Evolutionary conservation across 2,113 vertebrate species (phyloP), one percentile per base, ranked within the genome.

Genomic region (Eira barbara): DNA sequence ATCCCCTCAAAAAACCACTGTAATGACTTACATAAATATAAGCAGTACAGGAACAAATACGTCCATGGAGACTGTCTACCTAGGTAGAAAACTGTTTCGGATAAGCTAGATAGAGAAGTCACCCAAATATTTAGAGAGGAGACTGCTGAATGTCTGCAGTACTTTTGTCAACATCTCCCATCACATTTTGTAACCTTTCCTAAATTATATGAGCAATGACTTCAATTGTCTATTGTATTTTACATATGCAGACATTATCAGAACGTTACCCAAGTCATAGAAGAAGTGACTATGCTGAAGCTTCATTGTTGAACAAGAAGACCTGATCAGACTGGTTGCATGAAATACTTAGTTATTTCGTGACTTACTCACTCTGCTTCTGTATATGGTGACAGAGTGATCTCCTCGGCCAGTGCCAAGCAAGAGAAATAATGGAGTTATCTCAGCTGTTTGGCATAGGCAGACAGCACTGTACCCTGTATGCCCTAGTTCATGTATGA

Each of bases 381-480:
- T 11, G 17, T 45, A 7, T 7, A 34, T 45, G 39, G 47, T 57
- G 39, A 25, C 9, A 39, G 63, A 34, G 42, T 47, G 45, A 11
- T 39, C 36, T 34, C 25, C 15, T 18, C 0, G 42, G 12, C 63
- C 45, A 29, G 3, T 1, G 2, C 6, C 57, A 69, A 89, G 10
- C 42, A 34, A 79, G 42, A 11, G 23, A 86, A 29, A 7, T 36
- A 4, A 65, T 6, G 27, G 3, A 13, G 13, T 49, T 59, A 17
- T 17, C 34, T 67, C 9, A 11, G 8, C 2, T 52, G 45, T 27
- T 42, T n/a, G 29, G 11, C 0, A 0, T 29, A 17, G 20, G 3
- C 17, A 25, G 7, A 10, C 5, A 59, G 14, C 36, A 7, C 25
- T 39, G 27, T 13, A 10, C 12, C 15, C 14, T 80, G 21, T 20